Evolutionary conservation across 1,140 invertebrate genomes (phyloP), one percentile per base, ranked within the genome.

Genomic region (Anadara kagoshimensis): DNA sequence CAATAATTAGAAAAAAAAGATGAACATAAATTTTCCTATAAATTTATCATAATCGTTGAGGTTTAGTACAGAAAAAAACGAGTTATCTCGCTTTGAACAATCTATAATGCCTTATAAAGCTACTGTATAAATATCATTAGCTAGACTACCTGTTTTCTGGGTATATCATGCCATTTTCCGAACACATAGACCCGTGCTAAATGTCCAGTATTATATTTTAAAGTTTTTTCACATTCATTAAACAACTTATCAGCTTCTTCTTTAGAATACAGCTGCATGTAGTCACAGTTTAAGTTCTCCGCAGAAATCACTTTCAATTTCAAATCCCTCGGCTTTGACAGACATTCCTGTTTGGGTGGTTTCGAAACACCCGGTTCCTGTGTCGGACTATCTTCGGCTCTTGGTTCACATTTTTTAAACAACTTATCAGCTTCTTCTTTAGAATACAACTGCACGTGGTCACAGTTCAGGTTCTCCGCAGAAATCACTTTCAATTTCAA

Each of bases 131-230:
- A n/a, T n/a, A n/a, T n/a, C n/a, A n/a, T n/a, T n/a, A n/a, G n/a
- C n/a, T n/a, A n/a, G n/a, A n/a, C n/a, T 76, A 90, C 91, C 90
- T 94, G 93, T 83, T 93, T 92, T 22, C 93, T 87, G 20, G 93
- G 93, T 68, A 94, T 91, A 53, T 91, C 86, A 79, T 93, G 91
- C 87, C 92, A 91, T 87, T 93, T 93, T 5, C 93, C 93, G 85
- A 92, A 94, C 18, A 94, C 91, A 76, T 91, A 91, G 18, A 92
- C 91, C 87, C 90, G 90, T 0, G 92, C 87, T 22, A 93, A 82
- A 69, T 93, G 90, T 56, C 85, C 85, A 10, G 69, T 69, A 61
- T 85, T 83, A 63, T 86, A 88, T 29, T 41, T 26, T 1, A 87
- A 43, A 20, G 62, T 69, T 54, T 73, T 67, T 65, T 87, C 83